A percentile compares a stretch with the other conserved stretches of the same genome.
phyloP scores from a whole-genome alignment of 2,797 vertebrate species.

The Microchirus variegatus region DNA sequence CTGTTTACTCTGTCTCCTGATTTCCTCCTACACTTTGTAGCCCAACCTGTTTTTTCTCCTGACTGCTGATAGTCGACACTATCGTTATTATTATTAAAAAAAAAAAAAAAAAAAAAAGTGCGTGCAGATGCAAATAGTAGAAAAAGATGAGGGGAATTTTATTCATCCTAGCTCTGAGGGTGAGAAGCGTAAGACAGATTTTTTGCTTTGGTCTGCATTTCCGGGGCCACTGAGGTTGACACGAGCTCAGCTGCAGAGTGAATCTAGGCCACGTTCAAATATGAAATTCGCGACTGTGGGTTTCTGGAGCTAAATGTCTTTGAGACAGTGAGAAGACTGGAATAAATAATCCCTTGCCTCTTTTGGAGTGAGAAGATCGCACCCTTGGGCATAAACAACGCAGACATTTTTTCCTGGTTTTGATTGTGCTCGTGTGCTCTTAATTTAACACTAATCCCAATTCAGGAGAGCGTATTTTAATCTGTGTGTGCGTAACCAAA shows the following conservation, averaged over 20 bases:
- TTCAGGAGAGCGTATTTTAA: constrained; percentile 15
- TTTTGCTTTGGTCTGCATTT: constrained; percentile 30
- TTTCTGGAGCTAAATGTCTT: constrained; percentile 59
- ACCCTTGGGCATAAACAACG: constrained; percentile 69
- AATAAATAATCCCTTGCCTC: constrained; percentile 67
- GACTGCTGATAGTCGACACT: constrained; percentile 26
- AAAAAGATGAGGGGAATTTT: constrained; percentile 11
- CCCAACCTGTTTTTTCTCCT: constrained; percentile 33
- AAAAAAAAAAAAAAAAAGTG: constrained; percentile 6
- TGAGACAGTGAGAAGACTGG: constrained; percentile 65
- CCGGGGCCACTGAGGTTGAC: constrained; percentile 48
- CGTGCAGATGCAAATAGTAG: constrained; percentile 6
- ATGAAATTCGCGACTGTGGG: constrained; percentile 46
- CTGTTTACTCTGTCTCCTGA: constrained; percentile 5
- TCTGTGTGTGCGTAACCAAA: neutral
- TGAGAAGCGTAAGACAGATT: constrained; percentile 7
- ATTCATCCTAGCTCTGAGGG: constrained; percentile 4
- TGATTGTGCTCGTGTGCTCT: constrained; percentile 35
- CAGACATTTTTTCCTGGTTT: constrained; percentile 51
- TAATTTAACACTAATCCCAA: constrained; percentile 31
- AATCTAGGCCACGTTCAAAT: constrained; percentile 62
- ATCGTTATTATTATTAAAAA: neutral
- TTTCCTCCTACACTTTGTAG: constrained; percentile 7
- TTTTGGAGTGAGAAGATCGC: constrained; percentile 49
- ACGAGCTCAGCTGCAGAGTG: constrained; percentile 39